phyloP scores from a whole-genome alignment of 2,797 vertebrate genomes.

The Chelon labrosus region DNA sequence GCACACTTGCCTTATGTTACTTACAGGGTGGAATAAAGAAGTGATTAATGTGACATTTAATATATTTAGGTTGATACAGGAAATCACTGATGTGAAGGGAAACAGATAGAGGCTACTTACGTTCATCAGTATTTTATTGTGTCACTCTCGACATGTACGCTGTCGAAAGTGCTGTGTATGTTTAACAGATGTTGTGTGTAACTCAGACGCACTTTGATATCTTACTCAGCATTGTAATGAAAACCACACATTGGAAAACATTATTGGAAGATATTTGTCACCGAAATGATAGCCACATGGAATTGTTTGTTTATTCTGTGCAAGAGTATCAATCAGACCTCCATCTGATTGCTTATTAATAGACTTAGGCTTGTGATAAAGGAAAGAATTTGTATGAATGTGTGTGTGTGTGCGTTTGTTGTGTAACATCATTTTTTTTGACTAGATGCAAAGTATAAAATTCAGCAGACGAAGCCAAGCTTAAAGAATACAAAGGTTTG shows the following conservation, averaged over 20 bases:
- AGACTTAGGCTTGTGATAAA: slow-evolving; percentile 20
- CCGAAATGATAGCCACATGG: slow-evolving; percentile 58
- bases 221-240: slow-evolving; percentile 36
- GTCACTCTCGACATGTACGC: slow-evolving; percentile 19
- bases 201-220: slow-evolving; percentile 57
- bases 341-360: slow-evolving; percentile 56
- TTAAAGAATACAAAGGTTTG: slow-evolving; percentile 40
- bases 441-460: slow-evolving; percentile 5
- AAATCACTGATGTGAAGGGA: neutral
- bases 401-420: slow-evolving; percentile 3
- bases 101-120: neutral
- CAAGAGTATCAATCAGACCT: slow-evolving; percentile 44
- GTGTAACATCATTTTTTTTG: slow-evolving; percentile 8
- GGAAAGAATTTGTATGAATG: slow-evolving; percentile 9
- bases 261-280: slow-evolving; percentile 73
- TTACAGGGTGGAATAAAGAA: neutral
- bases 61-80: neutral
- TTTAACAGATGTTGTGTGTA: slow-evolving; percentile 52
- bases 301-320: slow-evolving; percentile 61
- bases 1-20: neutral
- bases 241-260: slow-evolving; percentile 67
- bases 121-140: neutral
- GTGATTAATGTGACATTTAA: slow-evolving; percentile 15
- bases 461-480: slow-evolving; percentile 36
- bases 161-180: slow-evolving; percentile 14